Percentiles rank a stretch among this genome's conserved stretches.
phyloP scores from a whole-genome alignment of 2,113 vertebrate genomes.

The Gorsachius goisagi region DNA sequence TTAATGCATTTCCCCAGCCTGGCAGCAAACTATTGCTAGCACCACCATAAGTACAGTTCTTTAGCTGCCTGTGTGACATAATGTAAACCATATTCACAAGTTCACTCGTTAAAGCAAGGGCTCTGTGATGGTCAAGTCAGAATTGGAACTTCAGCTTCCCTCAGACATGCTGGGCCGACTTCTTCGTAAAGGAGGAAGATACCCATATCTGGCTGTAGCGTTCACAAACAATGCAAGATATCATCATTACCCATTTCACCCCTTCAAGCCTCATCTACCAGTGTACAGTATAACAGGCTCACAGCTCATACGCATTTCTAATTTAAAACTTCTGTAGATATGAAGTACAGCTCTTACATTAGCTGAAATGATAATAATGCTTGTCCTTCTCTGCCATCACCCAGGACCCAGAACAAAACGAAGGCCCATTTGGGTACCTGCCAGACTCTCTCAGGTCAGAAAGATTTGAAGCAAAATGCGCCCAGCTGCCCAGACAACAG shows the following conservation, averaged over 20 bases:
- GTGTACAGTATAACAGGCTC: background rate
- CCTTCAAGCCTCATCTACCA: background rate
- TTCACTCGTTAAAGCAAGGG: background rate
- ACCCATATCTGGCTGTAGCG: fast-evolving
- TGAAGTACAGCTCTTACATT: background rate
- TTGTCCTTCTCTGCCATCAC: background rate
- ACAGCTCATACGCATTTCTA: background rate
- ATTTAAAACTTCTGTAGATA: background rate
- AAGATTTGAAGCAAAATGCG: background rate
- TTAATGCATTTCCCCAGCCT: background rate
- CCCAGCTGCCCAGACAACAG: background rate
- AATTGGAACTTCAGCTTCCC: background rate
- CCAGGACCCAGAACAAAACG: background rate
- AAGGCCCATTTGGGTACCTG: background rate
- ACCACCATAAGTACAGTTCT: background rate
- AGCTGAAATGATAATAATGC: background rate
- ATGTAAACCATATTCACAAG: background rate
- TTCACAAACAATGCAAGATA: background rate
- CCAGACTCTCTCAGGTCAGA: background rate
- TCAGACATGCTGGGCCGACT: background rate
- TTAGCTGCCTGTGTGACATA: background rate
- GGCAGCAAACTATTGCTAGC: background rate
- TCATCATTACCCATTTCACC: background rate
- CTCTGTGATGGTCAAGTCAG: background rate
- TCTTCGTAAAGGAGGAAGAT: background rate